These are phyloP conservation scores for Scytalopus superciliaris DNA, from an alignment of 2,113 vertebrate genomes.

Conservation along the genomic window DNA sequence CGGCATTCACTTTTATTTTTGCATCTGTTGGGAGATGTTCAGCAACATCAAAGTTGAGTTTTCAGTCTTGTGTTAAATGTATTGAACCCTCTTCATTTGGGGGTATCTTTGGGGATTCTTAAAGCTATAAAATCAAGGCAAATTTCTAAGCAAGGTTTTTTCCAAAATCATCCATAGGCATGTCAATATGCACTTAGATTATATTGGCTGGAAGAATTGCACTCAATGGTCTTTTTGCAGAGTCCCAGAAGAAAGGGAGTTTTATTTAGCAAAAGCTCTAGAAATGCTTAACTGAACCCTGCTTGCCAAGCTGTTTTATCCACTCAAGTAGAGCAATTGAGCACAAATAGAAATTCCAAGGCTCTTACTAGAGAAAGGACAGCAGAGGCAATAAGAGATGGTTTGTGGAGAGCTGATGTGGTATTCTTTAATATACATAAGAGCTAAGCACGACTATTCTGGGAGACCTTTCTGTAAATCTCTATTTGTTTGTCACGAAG, in stretches of 20 bases:
- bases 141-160: not conserved
- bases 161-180: not conserved
- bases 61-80: not conserved
- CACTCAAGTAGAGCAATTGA: not conserved
- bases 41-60: not conserved
- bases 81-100: not conserved
- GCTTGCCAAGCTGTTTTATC: not conserved
- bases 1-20: not conserved
- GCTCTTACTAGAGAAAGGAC: not conserved
- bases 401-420: not conserved
- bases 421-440: not conserved
- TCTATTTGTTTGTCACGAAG: not conserved
- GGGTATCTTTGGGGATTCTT: not conserved
- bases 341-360: not conserved
- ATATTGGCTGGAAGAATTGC: not conserved
- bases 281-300: not conserved
- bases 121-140: not conserved
- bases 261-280: conserved; percentile 1
- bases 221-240: not conserved
- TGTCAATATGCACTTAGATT: not conserved
- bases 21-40: not conserved
- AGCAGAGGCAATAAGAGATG: not conserved
- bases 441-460: not conserved
- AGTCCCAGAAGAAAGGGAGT: not conserved
- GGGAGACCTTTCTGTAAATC: conserved; percentile 2